Evolutionary conservation across 2,888 invertebrate species (phyloP).

Genomic region (Bursaphelenchus okinawaensis): DNA sequence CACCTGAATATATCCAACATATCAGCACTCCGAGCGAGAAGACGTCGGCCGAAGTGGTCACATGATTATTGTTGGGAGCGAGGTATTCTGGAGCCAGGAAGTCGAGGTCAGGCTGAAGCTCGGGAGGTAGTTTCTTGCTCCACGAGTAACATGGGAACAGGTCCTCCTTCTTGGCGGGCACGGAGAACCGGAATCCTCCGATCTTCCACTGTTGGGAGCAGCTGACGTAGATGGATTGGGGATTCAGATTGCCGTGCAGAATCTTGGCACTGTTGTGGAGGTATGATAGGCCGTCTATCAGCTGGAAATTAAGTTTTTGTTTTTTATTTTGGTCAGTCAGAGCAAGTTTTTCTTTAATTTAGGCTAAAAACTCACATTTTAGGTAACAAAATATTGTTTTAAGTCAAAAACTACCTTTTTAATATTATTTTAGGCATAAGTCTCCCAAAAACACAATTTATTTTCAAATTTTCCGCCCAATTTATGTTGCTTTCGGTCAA

Average conservation of each 20-base stretch:
- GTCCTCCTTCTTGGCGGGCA: constrained; percentile 64
- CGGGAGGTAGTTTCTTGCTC: constrained; percentile 82
- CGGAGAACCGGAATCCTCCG: constrained; percentile 72
- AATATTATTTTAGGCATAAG: too few relatives aligned
- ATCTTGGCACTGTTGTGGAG: constrained; percentile 81
- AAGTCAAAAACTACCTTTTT: too few relatives aligned
- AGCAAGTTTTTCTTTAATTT: too few relatives aligned
- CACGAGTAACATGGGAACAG: constrained; percentile 76
- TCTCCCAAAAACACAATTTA: too few relatives aligned
- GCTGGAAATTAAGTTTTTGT: constrained; percentile 20
- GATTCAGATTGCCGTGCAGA: constrained; percentile 89
- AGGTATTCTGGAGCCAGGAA: constrained; percentile 91
- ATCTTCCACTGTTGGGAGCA: constrained; percentile 92
- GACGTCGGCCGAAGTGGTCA: constrained; percentile 84
- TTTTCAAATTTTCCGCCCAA: too few relatives aligned
- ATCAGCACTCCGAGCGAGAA: constrained; percentile 90
- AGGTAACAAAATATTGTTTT: neutral
- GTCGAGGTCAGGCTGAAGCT: constrained; percentile 89
- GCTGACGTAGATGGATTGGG: constrained; percentile 82
- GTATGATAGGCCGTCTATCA: constrained; percentile 85
- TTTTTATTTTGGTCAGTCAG: too few relatives aligned
- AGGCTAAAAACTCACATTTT: too few relatives aligned
- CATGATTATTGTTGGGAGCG: constrained; percentile 50
- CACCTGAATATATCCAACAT: constrained; percentile 83
- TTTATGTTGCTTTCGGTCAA: too few relatives aligned